Evolutionary conservation across 2,888 invertebrate species (phyloP).

Genomic region (Deilephila porcellus): DNA sequence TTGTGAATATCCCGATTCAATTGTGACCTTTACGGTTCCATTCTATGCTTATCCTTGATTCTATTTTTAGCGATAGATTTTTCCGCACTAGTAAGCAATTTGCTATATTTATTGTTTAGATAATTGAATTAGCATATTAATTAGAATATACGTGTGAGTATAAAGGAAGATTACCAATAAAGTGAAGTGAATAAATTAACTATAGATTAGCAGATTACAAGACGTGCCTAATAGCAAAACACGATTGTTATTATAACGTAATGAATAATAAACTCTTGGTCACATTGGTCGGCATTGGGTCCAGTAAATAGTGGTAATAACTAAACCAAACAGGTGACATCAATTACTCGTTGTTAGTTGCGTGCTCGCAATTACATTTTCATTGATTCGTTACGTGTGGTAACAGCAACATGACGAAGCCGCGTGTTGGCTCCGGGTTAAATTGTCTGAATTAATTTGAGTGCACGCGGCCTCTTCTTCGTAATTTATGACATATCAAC

Average conservation of each 20-base stretch:
- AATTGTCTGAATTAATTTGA: constrained; percentile 72
- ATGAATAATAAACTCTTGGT: background rate
- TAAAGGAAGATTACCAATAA: background rate
- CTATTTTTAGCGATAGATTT: constrained; percentile 4
- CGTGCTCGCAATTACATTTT: constrained; percentile 33
- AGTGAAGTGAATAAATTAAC: background rate
- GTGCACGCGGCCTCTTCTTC: constrained; percentile 62
- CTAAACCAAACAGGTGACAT: constrained; percentile 26
- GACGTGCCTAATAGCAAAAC: background rate
- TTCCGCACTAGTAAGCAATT: constrained; percentile 13
- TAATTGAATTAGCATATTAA: background rate
- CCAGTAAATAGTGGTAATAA: constrained; percentile 9
- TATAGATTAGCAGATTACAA: background rate
- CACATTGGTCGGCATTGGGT: background rate
- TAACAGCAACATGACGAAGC: constrained; percentile 37
- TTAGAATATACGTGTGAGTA: background rate
- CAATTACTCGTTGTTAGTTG: constrained; percentile 6
- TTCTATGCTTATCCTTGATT: background rate
- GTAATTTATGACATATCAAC: constrained; percentile 55
- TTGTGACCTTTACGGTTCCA: background rate
- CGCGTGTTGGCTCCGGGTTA: constrained; percentile 46
- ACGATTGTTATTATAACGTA: background rate
- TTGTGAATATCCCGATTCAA: background rate
- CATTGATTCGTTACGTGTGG: constrained; percentile 39
- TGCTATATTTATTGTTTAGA: background rate